Conservation (phyloP, 2,888 invertebrate genomes). For the Sphinx pinastri region DNA sequence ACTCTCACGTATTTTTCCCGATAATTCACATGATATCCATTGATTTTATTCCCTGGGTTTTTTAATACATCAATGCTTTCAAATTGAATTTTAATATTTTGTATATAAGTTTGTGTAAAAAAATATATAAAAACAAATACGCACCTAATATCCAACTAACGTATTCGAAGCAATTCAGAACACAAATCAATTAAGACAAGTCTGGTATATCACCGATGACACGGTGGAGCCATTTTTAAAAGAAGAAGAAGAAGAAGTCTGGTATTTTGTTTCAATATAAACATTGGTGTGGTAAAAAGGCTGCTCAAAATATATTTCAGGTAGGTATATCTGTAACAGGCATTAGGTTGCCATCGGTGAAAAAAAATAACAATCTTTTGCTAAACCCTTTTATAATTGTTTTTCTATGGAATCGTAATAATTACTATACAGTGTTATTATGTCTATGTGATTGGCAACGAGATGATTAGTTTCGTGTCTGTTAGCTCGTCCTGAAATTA, state of each 20-base stretch:
- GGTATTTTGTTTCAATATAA: too few relatives aligned
- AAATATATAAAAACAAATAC: background rate
- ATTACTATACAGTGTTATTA: too few relatives aligned
- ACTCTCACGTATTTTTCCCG: background rate
- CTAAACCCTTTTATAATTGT: constrained; percentile 7
- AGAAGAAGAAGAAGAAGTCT: too few relatives aligned
- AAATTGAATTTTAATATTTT: background rate
- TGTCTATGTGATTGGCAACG: background rate
- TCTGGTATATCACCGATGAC: too few relatives aligned
- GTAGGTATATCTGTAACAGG: background rate
- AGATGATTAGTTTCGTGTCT: constrained; percentile 25
- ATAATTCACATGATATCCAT: background rate
- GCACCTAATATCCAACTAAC: background rate
- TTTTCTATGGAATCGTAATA: constrained; percentile 2
- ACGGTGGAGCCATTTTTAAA: too few relatives aligned
- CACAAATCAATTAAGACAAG: background rate
- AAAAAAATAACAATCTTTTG: background rate
- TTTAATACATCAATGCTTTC: too few relatives aligned
- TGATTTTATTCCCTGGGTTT: too few relatives aligned
- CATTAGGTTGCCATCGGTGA: background rate
- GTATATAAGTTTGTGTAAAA: background rate
- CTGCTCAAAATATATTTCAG: background rate
- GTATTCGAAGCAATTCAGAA: background rate
- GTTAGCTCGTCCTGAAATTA: too few relatives aligned
- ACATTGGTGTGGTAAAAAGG: too few relatives aligned